A percentile compares a stretch with the other conserved stretches of the same genome.
phyloP scores from a whole-genome alignment of 2,797 vertebrate genomes.

The Enteromius fasciolatus region DNA sequence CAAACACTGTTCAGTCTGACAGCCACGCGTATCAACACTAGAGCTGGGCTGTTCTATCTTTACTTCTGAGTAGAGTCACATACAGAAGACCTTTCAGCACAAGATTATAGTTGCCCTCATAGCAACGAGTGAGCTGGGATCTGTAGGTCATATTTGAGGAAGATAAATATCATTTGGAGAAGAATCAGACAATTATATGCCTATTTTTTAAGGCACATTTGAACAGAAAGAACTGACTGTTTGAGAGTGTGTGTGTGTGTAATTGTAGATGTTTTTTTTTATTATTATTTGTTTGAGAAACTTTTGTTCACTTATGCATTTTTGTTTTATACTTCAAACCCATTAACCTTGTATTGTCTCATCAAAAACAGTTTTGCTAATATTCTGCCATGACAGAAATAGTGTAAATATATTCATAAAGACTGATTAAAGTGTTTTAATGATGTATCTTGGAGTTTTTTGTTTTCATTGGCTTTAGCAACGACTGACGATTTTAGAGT shows the following conservation, averaged over 20 bases:
- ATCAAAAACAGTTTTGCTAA: conserved; percentile 6
- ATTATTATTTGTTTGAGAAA: background rate
- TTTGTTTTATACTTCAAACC: conserved; percentile 13
- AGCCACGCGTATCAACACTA: background rate
- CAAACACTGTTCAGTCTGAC: background rate
- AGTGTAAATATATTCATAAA: conserved; percentile 9
- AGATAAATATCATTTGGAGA: background rate
- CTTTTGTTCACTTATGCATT: conserved; percentile 10
- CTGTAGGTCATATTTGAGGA: background rate
- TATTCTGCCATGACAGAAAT: background rate
- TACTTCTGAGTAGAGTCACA: background rate
- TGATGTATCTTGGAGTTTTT: background rate
- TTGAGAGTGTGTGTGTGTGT: background rate
- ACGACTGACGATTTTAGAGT: background rate
- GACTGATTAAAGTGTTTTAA: background rate
- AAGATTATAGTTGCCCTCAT: background rate
- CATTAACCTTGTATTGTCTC: conserved; percentile 21
- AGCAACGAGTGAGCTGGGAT: background rate
- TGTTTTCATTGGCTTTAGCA: background rate
- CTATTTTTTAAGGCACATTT: background rate
- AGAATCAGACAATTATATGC: background rate
- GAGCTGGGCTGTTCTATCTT: background rate
- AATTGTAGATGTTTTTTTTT: background rate
- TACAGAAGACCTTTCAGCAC: background rate
- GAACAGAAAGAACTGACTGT: background rate